phyloP scores from a whole-genome alignment of 2,113 vertebrate genomes.

The Perca fluviatilis region DNA sequence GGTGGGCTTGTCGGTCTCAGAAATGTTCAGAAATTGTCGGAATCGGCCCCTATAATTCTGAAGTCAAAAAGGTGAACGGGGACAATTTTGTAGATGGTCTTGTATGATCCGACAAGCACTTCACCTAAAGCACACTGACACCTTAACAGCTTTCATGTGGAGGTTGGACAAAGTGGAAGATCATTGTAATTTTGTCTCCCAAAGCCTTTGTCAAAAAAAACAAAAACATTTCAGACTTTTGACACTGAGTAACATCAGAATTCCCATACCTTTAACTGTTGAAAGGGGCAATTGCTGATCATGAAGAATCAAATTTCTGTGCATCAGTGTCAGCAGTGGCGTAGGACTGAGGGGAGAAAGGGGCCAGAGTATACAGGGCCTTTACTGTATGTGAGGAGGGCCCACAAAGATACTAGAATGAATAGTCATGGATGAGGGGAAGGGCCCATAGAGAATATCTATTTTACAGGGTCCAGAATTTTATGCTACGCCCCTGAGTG shows the following conservation, averaged over 20 bases:
- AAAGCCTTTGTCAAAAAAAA: conserved; percentile 1
- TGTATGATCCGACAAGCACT: conserved; percentile 15
- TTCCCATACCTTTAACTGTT: not conserved
- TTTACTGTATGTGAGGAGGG: no score
- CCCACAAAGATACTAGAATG: no score
- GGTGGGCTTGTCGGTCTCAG: not conserved
- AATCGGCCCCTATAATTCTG: not conserved
- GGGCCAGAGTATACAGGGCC: no score
- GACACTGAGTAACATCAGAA: conserved; percentile 2
- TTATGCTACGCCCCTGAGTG: not conserved
- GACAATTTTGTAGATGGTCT: not conserved
- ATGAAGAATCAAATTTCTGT: not conserved
- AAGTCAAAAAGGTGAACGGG: not conserved
- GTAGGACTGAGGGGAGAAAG: no score
- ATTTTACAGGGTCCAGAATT: no score
- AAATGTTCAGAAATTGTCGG: not conserved
- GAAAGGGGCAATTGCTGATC: not conserved
- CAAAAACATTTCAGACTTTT: conserved; percentile 11
- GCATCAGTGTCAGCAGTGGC: not conserved
- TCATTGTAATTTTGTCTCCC: conserved; percentile 14
- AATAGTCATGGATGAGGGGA: no score
- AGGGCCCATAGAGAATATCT: no score
- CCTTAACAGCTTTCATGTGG: conserved; percentile 13
- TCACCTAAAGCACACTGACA: conserved; percentile 3
- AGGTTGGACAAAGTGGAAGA: conserved; percentile 10